These are phyloP conservation scores for Macropis europaea DNA, from an alignment of 2,888 invertebrate genomes.

Conservation along the genomic window DNA sequence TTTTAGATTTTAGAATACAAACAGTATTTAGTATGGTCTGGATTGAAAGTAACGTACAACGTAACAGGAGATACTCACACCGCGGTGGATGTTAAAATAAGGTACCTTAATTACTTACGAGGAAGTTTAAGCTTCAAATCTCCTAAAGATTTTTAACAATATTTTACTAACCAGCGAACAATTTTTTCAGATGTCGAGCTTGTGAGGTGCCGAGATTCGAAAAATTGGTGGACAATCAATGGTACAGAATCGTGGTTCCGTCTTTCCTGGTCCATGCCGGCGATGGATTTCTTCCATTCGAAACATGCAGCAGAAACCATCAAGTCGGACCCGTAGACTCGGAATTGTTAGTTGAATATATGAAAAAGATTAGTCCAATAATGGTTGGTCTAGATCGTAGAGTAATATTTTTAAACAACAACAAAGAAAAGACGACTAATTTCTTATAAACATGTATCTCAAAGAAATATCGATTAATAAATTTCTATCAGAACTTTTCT, in stretches of 20 bases:
- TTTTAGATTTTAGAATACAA: conserved; percentile 61
- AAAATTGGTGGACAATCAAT: conserved; percentile 81
- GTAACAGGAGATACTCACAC: conserved; percentile 35
- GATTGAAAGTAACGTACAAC: conserved; percentile 68
- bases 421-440: not conserved
- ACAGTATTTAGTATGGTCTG: conserved; percentile 69
- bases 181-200: conserved; percentile 81
- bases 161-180: too few relatives aligned
- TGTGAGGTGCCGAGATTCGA: conserved; percentile 85
- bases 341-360: conserved; percentile 81
- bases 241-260: conserved; percentile 84
- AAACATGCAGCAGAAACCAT: conserved; percentile 81
- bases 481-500: too few relatives aligned
- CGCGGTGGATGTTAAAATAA: conserved; percentile 64
- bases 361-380: conserved; percentile 81
- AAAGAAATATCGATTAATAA: too few relatives aligned
- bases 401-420: conserved; percentile 76
- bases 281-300: conserved; percentile 84
- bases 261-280: conserved; percentile 82
- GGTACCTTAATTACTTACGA: conserved; percentile 47
- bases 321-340: conserved; percentile 81
- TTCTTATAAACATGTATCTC: too few relatives aligned
- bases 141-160: too few relatives aligned
- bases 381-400: conserved; percentile 82
- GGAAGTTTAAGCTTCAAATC: not conserved